Percentiles rank a stretch among this genome's conserved stretches.
Conservation (phyloP, 2,797 vertebrate genomes). For the Typhlichthys eigenmanni region DNA sequence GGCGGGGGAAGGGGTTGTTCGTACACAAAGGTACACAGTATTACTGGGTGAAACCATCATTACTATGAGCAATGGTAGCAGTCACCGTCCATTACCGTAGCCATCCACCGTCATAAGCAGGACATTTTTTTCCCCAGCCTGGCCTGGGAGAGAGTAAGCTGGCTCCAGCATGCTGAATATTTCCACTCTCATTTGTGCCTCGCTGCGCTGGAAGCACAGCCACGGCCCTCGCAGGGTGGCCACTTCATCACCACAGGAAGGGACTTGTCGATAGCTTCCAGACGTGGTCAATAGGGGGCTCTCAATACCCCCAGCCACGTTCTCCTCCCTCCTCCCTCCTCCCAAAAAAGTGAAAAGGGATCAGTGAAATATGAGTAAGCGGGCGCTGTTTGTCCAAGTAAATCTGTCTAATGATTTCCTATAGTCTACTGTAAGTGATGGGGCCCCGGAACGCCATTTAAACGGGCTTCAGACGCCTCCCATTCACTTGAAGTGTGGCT, state of each 20-base stretch:
- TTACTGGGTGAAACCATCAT: conserved; percentile 79
- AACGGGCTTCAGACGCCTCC: conserved; percentile 44
- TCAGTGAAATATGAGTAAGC: conserved; percentile 64
- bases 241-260: conserved; percentile 67
- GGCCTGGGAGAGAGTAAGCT: conserved; percentile 44
- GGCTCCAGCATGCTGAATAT: conserved; percentile 73
- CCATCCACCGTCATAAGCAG: conserved; percentile 82
- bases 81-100: conserved; percentile 80
- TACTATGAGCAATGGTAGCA: conserved; percentile 81
- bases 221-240: conserved; percentile 40
- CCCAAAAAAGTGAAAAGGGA: conserved; percentile 48
- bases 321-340: conserved; percentile 27
- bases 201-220: conserved; percentile 28
- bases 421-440: conserved; percentile 48
- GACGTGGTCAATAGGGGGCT: conserved; percentile 61
- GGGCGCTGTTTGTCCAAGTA: conserved; percentile 57
- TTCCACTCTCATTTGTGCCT: conserved; percentile 49
- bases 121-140: conserved; percentile 66
- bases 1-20: conserved; percentile 23
- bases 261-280: conserved; percentile 62
- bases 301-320: conserved; percentile 18
- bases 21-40: conserved; percentile 66
- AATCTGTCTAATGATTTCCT: conserved; percentile 75
- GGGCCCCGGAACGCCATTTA: conserved; percentile 22
- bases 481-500: conserved; percentile 40